Conservation (phyloP, 2,113 vertebrate genomes). For the Dicaeum eximium region DNA sequence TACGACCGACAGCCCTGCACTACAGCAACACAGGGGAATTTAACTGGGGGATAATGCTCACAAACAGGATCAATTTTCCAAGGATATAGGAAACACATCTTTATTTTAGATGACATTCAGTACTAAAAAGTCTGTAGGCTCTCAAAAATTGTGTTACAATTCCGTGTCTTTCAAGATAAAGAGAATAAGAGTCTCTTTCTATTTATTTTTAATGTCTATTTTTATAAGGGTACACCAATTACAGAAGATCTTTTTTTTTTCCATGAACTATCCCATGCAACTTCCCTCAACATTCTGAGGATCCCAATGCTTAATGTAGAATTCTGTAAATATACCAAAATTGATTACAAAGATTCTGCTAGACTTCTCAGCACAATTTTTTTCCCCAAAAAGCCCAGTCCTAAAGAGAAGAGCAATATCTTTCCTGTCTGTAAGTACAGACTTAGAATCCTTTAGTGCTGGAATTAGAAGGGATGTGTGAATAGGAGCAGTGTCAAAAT, state of each 20-base stretch:
- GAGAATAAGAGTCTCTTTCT: not conserved
- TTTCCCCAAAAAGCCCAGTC: not conserved
- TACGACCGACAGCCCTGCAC: not conserved
- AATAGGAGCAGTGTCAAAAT: slow-evolving; percentile 78
- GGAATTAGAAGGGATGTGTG: slow-evolving; percentile 85
- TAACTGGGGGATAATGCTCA: not conserved
- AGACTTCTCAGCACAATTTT: not conserved
- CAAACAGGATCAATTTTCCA: not conserved
- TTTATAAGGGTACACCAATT: not conserved
- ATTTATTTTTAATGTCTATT: not conserved
- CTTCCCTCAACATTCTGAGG: not conserved
- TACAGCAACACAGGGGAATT: not conserved
- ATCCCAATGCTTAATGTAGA: not conserved
- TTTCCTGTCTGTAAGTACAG: not conserved
- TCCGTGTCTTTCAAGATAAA: not conserved
- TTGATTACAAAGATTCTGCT: not conserved
- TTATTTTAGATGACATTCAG: not conserved
- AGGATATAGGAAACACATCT: not conserved
- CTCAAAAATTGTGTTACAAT: not conserved
- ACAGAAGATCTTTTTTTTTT: not conserved
- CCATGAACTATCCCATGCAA: not conserved
- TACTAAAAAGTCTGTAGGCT: not conserved
- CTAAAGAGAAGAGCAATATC: not conserved
- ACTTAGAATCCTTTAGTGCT: slow-evolving; percentile 66
- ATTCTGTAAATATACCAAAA: not conserved